Conservation (phyloP, 2,888 invertebrate genomes). For the Meteorus colon region DNA sequence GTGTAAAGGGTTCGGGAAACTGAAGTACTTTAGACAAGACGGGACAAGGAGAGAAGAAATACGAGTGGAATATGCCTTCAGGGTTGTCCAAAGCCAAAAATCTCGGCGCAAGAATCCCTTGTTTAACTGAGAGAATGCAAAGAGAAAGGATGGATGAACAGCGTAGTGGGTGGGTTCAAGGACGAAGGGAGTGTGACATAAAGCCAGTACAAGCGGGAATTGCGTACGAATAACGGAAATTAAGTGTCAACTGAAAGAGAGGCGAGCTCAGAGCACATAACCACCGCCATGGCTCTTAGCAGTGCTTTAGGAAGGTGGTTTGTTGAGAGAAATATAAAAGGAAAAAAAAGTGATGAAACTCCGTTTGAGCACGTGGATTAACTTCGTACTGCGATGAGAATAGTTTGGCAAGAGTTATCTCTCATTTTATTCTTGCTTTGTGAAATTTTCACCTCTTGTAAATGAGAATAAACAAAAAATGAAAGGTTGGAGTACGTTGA, state of each 20-base stretch:
- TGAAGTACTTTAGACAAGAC: constrained; percentile 17
- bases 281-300: constrained; percentile 22
- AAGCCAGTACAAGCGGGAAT: constrained; percentile 61
- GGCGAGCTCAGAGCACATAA: constrained; percentile 51
- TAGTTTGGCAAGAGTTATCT: too few species aligned
- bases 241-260: constrained; percentile 72
- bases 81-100: constrained; percentile 44
- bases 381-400: too few species aligned
- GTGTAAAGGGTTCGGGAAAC: neutral
- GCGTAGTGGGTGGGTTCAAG: constrained; percentile 52
- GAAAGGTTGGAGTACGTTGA: too few species aligned
- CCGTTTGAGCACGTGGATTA: neutral
- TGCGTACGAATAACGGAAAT: constrained; percentile 73
- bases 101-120: constrained; percentile 50
- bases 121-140: constrained; percentile 65
- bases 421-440: too few species aligned
- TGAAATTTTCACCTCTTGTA: too few species aligned
- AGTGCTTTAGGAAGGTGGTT: constrained; percentile 11
- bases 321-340: constrained; percentile 6
- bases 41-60: constrained; percentile 23
- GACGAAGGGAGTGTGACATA: constrained; percentile 61
- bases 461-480: too few species aligned
- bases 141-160: constrained; percentile 56
- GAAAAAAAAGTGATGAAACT: constrained; percentile 1
- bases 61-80: constrained; percentile 29